phyloP scores from a whole-genome alignment of 2,797 vertebrate genomes.

The Chiroxiphia lanceolata region DNA sequence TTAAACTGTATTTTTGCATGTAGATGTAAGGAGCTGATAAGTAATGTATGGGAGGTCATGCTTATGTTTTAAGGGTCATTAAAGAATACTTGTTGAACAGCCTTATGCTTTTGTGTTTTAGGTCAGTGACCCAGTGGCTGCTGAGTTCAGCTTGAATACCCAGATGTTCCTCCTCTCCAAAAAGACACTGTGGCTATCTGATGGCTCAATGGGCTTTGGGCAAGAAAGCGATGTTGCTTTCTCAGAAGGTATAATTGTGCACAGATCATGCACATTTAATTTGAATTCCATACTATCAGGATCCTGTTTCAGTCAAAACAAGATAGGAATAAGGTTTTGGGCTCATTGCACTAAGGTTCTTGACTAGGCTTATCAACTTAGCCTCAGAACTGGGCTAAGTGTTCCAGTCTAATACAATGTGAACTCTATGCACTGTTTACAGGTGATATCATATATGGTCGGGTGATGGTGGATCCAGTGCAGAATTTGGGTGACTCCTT shows the following conservation, averaged over 20 bases:
- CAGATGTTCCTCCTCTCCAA: constrained; percentile 92
- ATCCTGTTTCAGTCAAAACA: neutral
- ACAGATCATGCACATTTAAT: neutral
- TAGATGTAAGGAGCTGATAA: neutral
- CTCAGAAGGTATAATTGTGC: constrained; percentile 82
- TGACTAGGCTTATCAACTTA: neutral
- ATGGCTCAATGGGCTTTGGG: constrained; percentile 92
- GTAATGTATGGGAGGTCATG: neutral
- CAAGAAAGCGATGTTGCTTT: constrained; percentile 90
- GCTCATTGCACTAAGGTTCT: neutral
- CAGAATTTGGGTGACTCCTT: constrained; percentile 94
- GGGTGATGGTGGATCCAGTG: constrained; percentile 96
- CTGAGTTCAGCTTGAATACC: constrained; percentile 94
- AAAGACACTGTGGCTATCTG: constrained; percentile 89
- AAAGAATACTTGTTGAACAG: neutral
- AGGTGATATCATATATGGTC: constrained; percentile 91
- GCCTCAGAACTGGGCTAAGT: neutral
- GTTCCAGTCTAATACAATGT: neutral
- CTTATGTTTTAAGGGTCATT: neutral
- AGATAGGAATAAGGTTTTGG: neutral
- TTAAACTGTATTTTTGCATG: neutral
- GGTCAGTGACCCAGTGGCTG: constrained; percentile 95
- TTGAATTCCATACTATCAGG: neutral
- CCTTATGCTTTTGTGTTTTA: constrained; percentile 54
- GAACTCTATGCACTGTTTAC: neutral